Evolutionary conservation across 2,797 vertebrate genomes (phyloP).

Genomic region (Xenentodon cancila): DNA sequence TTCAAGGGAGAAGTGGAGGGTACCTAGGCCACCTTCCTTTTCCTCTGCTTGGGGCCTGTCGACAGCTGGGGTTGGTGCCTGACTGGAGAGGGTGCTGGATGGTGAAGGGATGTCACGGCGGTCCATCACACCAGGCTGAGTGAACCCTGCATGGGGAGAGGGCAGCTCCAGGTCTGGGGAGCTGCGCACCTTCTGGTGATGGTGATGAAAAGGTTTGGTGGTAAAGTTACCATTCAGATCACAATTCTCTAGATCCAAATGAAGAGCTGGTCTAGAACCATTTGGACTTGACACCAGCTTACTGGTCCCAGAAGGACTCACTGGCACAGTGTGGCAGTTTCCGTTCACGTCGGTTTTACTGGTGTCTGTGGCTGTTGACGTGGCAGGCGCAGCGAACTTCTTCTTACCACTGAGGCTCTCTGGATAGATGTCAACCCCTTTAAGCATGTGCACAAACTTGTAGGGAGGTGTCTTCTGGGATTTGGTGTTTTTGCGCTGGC

Average conservation of each 20-base stretch:
- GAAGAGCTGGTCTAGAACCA: slow-evolving; percentile 84
- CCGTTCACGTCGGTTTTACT: slow-evolving; percentile 76
- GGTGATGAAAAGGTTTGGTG: slow-evolving; percentile 82
- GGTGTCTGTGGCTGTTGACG: slow-evolving; percentile 60
- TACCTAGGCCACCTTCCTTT: slow-evolving; percentile 88
- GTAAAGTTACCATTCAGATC: slow-evolving; percentile 98
- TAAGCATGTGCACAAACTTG: slow-evolving; percentile 98
- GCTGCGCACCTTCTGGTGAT: slow-evolving; percentile 84
- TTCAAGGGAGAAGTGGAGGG: slow-evolving; percentile 93
- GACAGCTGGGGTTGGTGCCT: slow-evolving; percentile 87
- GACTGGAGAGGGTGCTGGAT: slow-evolving; percentile 87
- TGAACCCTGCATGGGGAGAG: slow-evolving; percentile 83
- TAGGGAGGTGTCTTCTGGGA: slow-evolving; percentile 94
- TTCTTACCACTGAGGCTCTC: slow-evolving; percentile 95
- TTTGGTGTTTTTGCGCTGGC: slow-evolving; percentile 95
- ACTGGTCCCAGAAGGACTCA: slow-evolving; percentile 35
- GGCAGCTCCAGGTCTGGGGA: slow-evolving; percentile 88
- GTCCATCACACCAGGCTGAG: slow-evolving; percentile 77
- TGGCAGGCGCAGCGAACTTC: slow-evolving; percentile 88
- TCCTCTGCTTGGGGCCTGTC: slow-evolving; percentile 73
- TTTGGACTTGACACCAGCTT: slow-evolving; percentile 79
- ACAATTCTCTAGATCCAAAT: slow-evolving; percentile 94
- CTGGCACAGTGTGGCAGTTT: slow-evolving; percentile 62
- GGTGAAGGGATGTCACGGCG: slow-evolving; percentile 78
- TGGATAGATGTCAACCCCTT: slow-evolving; percentile 97